These are phyloP conservation scores for Torymus tubicola DNA, from an alignment of 2,888 invertebrate genomes.

Conservation along the genomic window DNA sequence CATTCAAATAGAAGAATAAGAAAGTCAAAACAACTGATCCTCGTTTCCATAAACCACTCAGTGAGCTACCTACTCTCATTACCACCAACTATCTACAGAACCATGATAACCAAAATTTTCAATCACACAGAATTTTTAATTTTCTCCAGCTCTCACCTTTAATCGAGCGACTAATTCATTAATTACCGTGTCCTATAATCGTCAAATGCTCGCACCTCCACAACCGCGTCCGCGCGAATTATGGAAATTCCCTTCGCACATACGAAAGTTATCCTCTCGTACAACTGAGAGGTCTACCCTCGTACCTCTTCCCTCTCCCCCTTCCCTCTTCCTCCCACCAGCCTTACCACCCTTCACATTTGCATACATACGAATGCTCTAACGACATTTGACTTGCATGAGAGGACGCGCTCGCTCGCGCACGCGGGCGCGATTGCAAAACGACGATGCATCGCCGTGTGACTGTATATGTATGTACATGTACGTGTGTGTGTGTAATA, in stretches of 20 bases:
- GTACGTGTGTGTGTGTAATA: not conserved
- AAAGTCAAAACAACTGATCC: too few species aligned
- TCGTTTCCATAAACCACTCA: too few species aligned
- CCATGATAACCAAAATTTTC: too few species aligned
- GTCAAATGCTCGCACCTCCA: not conserved
- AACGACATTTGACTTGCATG: conserved; percentile 58
- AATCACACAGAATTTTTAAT: too few species aligned
- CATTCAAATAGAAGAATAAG: too few species aligned
- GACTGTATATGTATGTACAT: not conserved
- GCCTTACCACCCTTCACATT: conserved; percentile 14
- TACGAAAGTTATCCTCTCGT: conserved; percentile 38
- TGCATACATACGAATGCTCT: conserved; percentile 57
- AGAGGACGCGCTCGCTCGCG: conserved; percentile 9
- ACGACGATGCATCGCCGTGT: conserved; percentile 34
- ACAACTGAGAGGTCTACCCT: conserved; percentile 46
- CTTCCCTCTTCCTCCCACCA: too few species aligned
- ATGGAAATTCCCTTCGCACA: conserved; percentile 39
- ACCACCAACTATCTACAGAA: too few species aligned
- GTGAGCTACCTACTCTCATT: too few species aligned
- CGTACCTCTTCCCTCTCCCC: too few species aligned
- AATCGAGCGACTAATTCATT: conserved; percentile 18
- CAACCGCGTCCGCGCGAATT: conserved; percentile 42
- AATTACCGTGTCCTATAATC: not conserved
- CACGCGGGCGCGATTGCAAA: conserved; percentile 39
- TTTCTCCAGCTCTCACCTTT: not conserved